These are phyloP conservation scores for Caenorhabditis remanei DNA, from an alignment of 1,140 invertebrate genomes.

Conservation along the genomic window DNA sequence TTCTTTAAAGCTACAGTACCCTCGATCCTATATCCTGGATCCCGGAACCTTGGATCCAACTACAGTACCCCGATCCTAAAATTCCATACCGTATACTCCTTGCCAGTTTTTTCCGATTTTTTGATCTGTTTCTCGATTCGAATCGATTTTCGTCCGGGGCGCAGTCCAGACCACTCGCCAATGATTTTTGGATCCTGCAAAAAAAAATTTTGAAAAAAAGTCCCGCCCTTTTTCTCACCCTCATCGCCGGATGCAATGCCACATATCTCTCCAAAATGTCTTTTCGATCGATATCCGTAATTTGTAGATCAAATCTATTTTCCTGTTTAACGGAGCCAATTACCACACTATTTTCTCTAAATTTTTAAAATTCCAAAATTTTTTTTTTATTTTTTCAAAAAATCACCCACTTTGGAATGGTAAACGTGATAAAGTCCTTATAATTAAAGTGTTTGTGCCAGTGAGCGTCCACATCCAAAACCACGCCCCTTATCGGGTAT, in stretches of 20 bases:
- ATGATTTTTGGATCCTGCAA: conserved; percentile 77
- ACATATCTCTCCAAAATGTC: conserved; percentile 83
- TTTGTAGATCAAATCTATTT: conserved; percentile 81
- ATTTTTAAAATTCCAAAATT: conserved; percentile 78
- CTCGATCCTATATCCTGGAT: too few relatives aligned
- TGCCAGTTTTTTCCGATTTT: conserved; percentile 10
- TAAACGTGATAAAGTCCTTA: conserved; percentile 60
- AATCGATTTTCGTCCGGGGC: conserved; percentile 82
- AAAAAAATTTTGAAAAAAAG: conserved; percentile 76
- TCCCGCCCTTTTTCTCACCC: not conserved
- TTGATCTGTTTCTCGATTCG: conserved; percentile 77
- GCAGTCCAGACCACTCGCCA: conserved; percentile 49
- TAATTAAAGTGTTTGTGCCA: conserved; percentile 66
- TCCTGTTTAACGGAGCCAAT: conserved; percentile 85
- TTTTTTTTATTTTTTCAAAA: conserved; percentile 61
- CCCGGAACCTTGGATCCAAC: too few relatives aligned
- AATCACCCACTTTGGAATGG: conserved; percentile 58
- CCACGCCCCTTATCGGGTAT: conserved; percentile 60
- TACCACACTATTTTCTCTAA: conserved; percentile 81
- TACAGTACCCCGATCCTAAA: too few relatives aligned
- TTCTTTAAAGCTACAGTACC: too few relatives aligned
- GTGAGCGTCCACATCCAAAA: conserved; percentile 59
- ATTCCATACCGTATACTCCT: not conserved
- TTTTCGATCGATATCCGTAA: conserved; percentile 80
- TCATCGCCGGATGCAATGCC: conserved; percentile 80